Evolutionary conservation across 1,140 invertebrate species (phyloP), one percentile per base, ranked within the genome.

Genomic region (Diploscapter pachys): DNA sequence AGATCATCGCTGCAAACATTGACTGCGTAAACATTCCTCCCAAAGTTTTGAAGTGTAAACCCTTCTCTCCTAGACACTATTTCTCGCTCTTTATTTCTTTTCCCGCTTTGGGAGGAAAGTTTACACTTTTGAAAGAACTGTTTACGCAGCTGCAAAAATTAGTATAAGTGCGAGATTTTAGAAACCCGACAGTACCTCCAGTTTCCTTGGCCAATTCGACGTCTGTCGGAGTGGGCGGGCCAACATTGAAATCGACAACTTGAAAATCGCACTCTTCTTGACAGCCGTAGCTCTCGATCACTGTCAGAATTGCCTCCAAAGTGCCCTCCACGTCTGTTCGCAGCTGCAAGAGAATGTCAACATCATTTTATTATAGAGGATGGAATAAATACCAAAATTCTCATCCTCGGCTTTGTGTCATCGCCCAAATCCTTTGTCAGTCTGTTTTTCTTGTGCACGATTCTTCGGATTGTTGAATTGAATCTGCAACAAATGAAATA

Each of bases 271-370:
- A 95, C 51, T 89, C 87, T 4, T 91, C 87, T 75, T 91, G 86
- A 63, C 89, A 90, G 68, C 91, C 88, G 83, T 98, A 99, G 0
- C 93, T 94, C 68, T 93, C 92, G 50, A 98, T 85, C 52, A 94
- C 91, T 86, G 97, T 92, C 59, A 96, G 86, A 78, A 99, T 93
- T 2, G 96, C 95, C 87, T 98, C 95, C 5, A 96, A 89, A 6
- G 93, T 95, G 0, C 88, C 88, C 81, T 87, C 86, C 8, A 89
- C 88, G 84, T 89, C 88, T 65, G 84, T 87, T 71, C 80, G 93
- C 93, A 86, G 53, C 70, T 76, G 61, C 71, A 67, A 65, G 53
- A n/a, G 64, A 48, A 9, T 66, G 64, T 31, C 31, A 31, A 59
- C 9, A 59, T 11, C 1, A 31, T 11, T 11, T 59, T 59, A n/a